Evolutionary conservation across 2,113 vertebrate genomes (phyloP).

Genomic region (Podarcis cretensis): DNA sequence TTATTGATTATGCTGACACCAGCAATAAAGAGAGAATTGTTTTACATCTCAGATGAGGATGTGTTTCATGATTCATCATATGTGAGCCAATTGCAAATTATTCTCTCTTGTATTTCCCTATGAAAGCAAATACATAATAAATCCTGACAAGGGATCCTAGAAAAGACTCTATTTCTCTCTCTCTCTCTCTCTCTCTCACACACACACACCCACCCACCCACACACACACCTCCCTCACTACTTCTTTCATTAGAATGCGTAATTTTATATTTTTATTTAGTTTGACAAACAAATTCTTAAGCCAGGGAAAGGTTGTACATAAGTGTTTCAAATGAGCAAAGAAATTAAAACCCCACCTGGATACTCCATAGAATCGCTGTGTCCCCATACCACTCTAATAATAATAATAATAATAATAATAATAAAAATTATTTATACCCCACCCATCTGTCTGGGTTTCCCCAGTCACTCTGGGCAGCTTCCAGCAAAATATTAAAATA

Average conservation of each 20-base stretch:
- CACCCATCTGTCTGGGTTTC: too few relatives aligned
- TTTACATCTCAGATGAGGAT: constrained; percentile 34
- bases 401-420: too few relatives aligned
- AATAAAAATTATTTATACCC: too few relatives aligned
- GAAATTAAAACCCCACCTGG: neutral
- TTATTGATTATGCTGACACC: constrained; percentile 47
- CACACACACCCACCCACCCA: neutral
- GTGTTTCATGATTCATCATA: constrained; percentile 12
- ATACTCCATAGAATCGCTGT: neutral
- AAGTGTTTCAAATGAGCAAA: neutral
- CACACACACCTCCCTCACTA: too few relatives aligned
- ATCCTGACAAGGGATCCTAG: neutral
- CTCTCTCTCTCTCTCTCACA: too few relatives aligned
- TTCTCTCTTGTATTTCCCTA: neutral
- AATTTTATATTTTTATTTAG: neutral
- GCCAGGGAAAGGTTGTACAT: neutral
- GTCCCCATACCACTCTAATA: neutral
- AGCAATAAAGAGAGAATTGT: constrained; percentile 15
- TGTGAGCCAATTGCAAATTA: neutral
- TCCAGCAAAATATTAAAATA: too few relatives aligned
- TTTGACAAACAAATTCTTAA: neutral
- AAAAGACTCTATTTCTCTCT: neutral
- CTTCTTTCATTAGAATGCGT: neutral
- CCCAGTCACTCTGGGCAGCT: too few relatives aligned
- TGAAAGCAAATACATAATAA: neutral